Conservation (phyloP, 2,888 invertebrate species). For the Polymixis flavicincta region DNA sequence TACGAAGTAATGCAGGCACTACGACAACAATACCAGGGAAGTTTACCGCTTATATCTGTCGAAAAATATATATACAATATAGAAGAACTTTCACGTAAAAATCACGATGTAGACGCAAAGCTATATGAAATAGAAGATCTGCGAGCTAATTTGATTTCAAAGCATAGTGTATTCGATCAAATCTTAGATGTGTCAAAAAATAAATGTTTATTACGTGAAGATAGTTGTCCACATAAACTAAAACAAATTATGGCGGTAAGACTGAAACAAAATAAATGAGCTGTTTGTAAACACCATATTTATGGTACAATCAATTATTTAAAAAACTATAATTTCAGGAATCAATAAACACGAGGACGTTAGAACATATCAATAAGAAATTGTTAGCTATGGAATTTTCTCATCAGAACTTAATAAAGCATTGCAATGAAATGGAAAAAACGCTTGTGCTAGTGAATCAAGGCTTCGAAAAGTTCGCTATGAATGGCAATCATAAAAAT, state of each 20-base stretch:
- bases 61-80: constrained; percentile 82
- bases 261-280: constrained; percentile 6
- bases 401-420: constrained; percentile 75
- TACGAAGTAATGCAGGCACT: constrained; percentile 82
- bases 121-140: constrained; percentile 84
- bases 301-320: background rate
- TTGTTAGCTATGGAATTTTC: constrained; percentile 76
- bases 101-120: constrained; percentile 77
- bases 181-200: constrained; percentile 79
- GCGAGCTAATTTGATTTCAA: constrained; percentile 78
- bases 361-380: constrained; percentile 79
- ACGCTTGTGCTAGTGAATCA: constrained; percentile 81
- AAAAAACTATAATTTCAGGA: constrained; percentile 71
- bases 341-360: constrained; percentile 77
- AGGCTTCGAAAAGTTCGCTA: constrained; percentile 73
- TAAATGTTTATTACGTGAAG: constrained; percentile 79
- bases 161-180: constrained; percentile 84
- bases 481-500: constrained; percentile 52
- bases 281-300: background rate
- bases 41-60: constrained; percentile 80
- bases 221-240: constrained; percentile 82
- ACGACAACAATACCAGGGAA: constrained; percentile 85
- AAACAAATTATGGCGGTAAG: constrained; percentile 79
- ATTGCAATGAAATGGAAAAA: constrained; percentile 81
- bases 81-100: constrained; percentile 79